These are phyloP conservation scores for Ellobium chinense DNA, from an alignment of 2,888 invertebrate genomes.

Conservation along the genomic window DNA sequence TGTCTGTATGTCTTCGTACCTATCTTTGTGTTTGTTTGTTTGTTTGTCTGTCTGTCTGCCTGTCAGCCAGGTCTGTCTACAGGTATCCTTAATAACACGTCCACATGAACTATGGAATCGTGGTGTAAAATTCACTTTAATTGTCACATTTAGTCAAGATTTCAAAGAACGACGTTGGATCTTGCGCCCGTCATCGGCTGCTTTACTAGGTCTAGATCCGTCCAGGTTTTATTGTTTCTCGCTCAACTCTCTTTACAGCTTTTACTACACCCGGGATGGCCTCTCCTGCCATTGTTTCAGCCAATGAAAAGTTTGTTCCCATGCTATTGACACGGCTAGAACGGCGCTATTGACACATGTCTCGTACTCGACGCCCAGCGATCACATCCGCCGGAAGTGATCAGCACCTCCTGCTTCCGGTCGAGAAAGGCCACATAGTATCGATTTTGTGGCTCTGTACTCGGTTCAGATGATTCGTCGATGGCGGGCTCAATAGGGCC, in stretches of 20 bases:
- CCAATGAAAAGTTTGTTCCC: neutral
- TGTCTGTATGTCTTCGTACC: neutral
- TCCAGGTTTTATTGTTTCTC: too few species aligned
- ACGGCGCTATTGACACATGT: constrained; percentile 28
- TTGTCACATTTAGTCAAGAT: too few species aligned
- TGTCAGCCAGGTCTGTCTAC: neutral
- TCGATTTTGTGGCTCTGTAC: too few species aligned
- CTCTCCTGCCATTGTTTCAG: neutral
- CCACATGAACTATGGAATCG: too few species aligned
- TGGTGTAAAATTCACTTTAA: too few species aligned
- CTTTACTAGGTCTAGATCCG: too few species aligned
- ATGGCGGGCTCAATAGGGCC: too few species aligned
- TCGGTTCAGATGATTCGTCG: too few species aligned
- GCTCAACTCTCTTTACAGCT: too few species aligned
- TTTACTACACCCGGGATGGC: too few species aligned
- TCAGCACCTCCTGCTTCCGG: constrained; percentile 37
- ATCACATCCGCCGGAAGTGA: constrained; percentile 41
- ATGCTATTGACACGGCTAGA: constrained; percentile 1
- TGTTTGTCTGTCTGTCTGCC: constrained; percentile 3
- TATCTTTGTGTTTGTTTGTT: neutral
- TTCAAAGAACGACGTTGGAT: too few species aligned
- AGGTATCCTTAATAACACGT: neutral
- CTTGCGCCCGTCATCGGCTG: too few species aligned
- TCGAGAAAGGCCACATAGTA: neutral
- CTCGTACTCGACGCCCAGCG: constrained; percentile 1